These are phyloP conservation scores for Mastacembelus armatus DNA, from an alignment of 2,797 vertebrate genomes.

Conservation along the genomic window DNA sequence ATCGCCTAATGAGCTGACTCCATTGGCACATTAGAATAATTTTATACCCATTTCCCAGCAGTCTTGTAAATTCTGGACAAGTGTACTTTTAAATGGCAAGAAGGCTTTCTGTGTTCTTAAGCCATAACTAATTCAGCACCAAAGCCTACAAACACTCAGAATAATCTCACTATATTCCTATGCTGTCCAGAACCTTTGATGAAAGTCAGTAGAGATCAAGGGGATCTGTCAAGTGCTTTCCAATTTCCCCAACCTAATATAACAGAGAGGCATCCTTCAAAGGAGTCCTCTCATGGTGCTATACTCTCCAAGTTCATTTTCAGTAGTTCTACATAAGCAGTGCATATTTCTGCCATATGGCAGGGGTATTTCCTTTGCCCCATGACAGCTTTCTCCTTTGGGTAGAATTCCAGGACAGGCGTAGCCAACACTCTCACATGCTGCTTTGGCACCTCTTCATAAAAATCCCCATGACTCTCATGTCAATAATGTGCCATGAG, in stretches of 20 bases:
- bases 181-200: conserved; percentile 83
- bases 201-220: conserved; percentile 87
- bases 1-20: conserved; percentile 24
- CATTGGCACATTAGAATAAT: conserved; percentile 20
- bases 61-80: conserved; percentile 36
- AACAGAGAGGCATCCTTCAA: conserved; percentile 80
- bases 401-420: conserved; percentile 26
- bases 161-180: conserved; percentile 83
- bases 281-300: conserved; percentile 62
- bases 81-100: conserved; percentile 66
- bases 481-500: conserved; percentile 31
- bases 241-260: conserved; percentile 84
- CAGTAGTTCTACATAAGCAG: conserved; percentile 64
- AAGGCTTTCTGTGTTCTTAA: conserved; percentile 75
- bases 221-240: conserved; percentile 84
- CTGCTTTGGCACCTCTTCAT: conserved; percentile 36
- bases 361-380: conserved; percentile 15
- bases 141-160: conserved; percentile 82
- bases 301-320: conserved; percentile 65
- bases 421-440: conserved; percentile 19
- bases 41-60: neutral
- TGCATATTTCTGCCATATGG: conserved; percentile 60
- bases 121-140: conserved; percentile 83
- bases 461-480: conserved; percentile 27
- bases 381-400: conserved; percentile 25